Evolutionary conservation across 2,888 invertebrate species (phyloP).

Genomic region (Erebia palarica): DNA sequence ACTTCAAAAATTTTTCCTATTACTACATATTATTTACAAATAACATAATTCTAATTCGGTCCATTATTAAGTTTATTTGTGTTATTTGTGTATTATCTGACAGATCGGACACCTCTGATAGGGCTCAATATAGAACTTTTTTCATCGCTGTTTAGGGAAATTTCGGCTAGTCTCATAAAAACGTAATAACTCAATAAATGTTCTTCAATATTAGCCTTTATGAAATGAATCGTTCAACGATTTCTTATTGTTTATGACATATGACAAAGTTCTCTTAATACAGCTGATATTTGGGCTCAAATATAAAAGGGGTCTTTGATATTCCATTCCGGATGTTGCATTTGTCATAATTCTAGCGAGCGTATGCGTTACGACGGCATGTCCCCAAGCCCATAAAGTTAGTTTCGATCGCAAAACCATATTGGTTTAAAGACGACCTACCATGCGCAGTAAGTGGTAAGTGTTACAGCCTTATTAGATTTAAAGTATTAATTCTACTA

Average conservation of each 20-base stretch:
- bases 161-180: not conserved
- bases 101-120: too few species aligned
- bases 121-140: too few species aligned
- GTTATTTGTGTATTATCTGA: too few species aligned
- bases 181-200: not conserved
- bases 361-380: constrained; percentile 36
- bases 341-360: constrained; percentile 57
- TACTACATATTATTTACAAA: too few species aligned
- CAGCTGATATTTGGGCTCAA: constrained; percentile 62
- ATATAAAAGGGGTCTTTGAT: constrained; percentile 66
- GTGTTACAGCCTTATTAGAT: too few species aligned
- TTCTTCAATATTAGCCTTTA: constrained; percentile 12
- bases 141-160: too few species aligned
- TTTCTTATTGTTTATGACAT: constrained; percentile 59
- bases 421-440: too few species aligned
- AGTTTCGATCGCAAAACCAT: not conserved
- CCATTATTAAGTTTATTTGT: too few species aligned
- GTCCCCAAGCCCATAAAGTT: not conserved
- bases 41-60: too few species aligned
- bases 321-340: constrained; percentile 72
- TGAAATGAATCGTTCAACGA: constrained; percentile 21
- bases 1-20: too few species aligned
- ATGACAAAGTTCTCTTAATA: constrained; percentile 65
- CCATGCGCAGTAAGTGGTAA: too few species aligned
- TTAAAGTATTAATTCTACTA: too few species aligned